phyloP scores from a whole-genome alignment of 2,888 invertebrate species.

The Thysanoteuthis rhombus region DNA sequence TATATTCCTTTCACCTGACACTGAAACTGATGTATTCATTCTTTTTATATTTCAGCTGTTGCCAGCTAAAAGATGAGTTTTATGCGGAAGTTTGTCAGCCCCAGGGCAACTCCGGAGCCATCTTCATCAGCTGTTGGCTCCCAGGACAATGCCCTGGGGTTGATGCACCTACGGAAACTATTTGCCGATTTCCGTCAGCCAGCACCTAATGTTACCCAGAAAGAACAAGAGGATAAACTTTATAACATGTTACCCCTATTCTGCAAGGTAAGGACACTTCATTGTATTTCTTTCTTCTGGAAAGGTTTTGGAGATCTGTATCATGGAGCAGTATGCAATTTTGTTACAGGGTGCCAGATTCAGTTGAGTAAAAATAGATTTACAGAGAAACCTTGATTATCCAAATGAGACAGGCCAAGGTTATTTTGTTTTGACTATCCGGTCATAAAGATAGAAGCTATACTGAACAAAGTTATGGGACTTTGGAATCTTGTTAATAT shows the following conservation, averaged over 20 bases:
- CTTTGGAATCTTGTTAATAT: too few species aligned
- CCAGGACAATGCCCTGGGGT: constrained; percentile 80
- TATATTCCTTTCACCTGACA: too few species aligned
- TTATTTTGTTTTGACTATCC: too few species aligned
- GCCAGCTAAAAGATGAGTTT: constrained; percentile 39
- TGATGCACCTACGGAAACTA: constrained; percentile 95
- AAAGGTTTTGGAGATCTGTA: too few species aligned
- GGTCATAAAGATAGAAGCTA: too few species aligned
- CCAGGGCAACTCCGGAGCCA: constrained; percentile 38
- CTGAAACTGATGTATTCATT: background rate
- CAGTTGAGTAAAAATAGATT: too few species aligned
- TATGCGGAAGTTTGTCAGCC: constrained; percentile 41
- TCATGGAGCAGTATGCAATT: too few species aligned
- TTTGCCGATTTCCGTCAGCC: constrained; percentile 95
- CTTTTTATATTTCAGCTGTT: constrained; percentile 28
- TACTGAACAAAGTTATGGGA: too few species aligned
- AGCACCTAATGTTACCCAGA: constrained; percentile 70
- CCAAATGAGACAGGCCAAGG: too few species aligned
- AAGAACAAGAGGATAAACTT: constrained; percentile 81
- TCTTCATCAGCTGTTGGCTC: constrained; percentile 35
- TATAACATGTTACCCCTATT: constrained; percentile 98
- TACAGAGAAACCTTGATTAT: too few species aligned
- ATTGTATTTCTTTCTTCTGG: too few species aligned
- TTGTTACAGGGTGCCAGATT: too few species aligned
- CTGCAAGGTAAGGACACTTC: constrained; percentile 80